Evolutionary conservation across 2,113 vertebrate genomes (phyloP), one percentile per base, ranked within the genome.

Genomic region (Cercopithecus mona): DNA sequence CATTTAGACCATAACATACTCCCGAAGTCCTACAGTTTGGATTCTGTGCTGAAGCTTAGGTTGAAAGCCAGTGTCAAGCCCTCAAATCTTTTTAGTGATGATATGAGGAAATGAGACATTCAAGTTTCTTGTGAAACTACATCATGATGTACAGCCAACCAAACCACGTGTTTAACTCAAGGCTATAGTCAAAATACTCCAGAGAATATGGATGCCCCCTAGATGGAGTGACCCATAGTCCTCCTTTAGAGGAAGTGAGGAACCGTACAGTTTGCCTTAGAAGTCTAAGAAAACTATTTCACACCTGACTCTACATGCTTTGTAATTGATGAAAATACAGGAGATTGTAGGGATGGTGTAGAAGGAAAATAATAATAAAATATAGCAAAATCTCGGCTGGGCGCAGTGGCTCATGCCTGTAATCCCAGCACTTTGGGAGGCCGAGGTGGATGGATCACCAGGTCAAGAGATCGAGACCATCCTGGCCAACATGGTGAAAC

Each of bases 261-360:
- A 52, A 82, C 25, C 20, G 40, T 23, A 30, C 2, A 10, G 27
- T 55, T 84, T 94, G 23, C n/a, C 57, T 91, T 88, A 70, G 61
- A 75, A 90, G n/a, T 75, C 27, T 92, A 80, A 80, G n/a, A 90
- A 93, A 93, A 17, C 38, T 52, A 87, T 61, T 87, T 70, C 70
- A 84, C 70, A 76, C 7, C 40, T 85, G n/a, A 82, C 6, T 92
- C 48, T 32, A 35, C 45, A 85, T 78, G 38, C 81, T 91, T 88
- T 82, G 55, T 30, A 73, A 85, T 6, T 94, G 23, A 88, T 90
- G 48, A 88, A 97, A 95, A 92, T 78, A 14, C 12, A 96, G 82
- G 27, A 84, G 75, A 90, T 80, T 55, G 4, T 30, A 82, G 22
- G 30, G 14, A 10, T 64, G 23, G 6, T 13, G 22, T 90, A 8